These are phyloP conservation scores for Microtus pennsylvanicus DNA, from an alignment of 2,113 vertebrate species.

Conservation along the genomic window DNA sequence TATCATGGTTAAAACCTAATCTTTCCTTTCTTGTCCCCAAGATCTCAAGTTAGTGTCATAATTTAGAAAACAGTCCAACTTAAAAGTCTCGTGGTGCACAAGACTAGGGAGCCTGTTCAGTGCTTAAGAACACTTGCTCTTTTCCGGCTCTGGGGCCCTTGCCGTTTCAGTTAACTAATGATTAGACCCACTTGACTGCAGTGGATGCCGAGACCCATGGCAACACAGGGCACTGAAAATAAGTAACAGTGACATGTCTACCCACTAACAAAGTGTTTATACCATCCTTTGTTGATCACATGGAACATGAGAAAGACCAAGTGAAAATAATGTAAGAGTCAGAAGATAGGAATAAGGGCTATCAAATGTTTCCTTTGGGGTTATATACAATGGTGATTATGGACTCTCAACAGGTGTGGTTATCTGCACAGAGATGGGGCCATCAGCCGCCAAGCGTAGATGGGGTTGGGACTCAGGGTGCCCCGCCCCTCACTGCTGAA, in stretches of 20 bases:
- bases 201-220: neutral
- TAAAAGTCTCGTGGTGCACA: neutral
- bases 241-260: no score
- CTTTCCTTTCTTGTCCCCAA: neutral
- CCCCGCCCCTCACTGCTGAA: neutral
- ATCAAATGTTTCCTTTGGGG: neutral
- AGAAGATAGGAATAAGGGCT: neutral
- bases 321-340: neutral
- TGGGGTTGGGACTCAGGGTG: neutral
- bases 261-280: neutral
- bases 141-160: neutral
- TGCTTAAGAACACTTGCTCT: neutral
- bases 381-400: neutral
- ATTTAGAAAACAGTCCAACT: neutral
- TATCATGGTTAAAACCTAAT: neutral
- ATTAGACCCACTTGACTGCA: neutral
- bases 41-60: neutral
- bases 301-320: neutral
- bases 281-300: neutral
- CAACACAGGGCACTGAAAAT: neutral
- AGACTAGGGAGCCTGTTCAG: neutral
- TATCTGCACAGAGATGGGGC: neutral
- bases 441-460: neutral
- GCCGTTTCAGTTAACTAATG: conserved; percentile 38
- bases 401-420: neutral